Evolutionary conservation across 1,140 invertebrate genomes (phyloP), one percentile per base, ranked within the genome.

Genomic region (Eumeta japonica): DNA sequence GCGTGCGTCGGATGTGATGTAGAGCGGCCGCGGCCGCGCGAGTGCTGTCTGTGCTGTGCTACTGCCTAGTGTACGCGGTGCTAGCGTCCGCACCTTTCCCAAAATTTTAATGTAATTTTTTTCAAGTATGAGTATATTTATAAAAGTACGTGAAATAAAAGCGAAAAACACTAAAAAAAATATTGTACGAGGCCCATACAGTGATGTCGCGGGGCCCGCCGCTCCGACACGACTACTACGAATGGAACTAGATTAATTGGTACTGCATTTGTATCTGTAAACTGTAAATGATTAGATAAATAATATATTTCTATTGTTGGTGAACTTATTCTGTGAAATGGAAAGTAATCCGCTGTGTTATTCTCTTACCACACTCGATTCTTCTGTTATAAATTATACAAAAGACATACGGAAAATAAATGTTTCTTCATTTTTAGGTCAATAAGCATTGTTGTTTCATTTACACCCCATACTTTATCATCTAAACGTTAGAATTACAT

Each of bases 361-460:
- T 65, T 52, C 50, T 64, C 58, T 67, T 62, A 61, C 59, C 59
- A 63, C 62, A 59, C 72, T 75, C 64, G 53, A 74, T 68, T 75
- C 74, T 76, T 77, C 73, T 75, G 71, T 76, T 76, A 75, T 71
- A 64, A 75, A 75, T 75, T 75, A 73, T 76, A 77, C 73, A 77
- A 78, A 77, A 77, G 76, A 78, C 75, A 78, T 77, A 76, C 73
- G 62, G 68, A 76, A 74, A 83, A 82, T 81, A 82, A 82, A 82
- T 82, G 80, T 82, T 82, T 81, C 79, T 80, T 82, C 80, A 83
- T 82, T 82, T 83, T 82, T 82, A 82, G 80, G 80, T 82, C 80
- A 81, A 79, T 75, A 77, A 72, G 54, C 55, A 74, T 70, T 59
- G 45, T 61, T 72, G 68, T 74, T 76, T 74, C 52, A 72, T 73